phyloP scores from a whole-genome alignment of 35 echinoderm and acorn worm species.

The Diadema setosum region DNA sequence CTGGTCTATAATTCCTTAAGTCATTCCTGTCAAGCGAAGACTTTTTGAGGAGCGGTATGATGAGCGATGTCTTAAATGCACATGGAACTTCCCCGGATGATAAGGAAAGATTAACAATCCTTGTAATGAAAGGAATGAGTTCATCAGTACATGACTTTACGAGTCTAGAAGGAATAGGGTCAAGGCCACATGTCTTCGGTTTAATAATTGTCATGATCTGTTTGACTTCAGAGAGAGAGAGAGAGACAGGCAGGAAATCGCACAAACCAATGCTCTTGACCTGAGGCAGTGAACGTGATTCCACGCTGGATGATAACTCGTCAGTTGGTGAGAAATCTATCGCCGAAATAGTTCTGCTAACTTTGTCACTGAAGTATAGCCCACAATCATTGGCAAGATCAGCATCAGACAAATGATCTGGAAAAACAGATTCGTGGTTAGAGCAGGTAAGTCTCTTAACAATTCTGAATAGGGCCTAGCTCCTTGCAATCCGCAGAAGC shows the following conservation, averaged over 20 bases:
- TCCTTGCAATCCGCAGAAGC: slow-evolving; percentile 4
- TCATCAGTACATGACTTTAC: slow-evolving; percentile 43
- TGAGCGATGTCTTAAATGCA: slow-evolving; percentile 13
- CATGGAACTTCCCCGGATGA: slow-evolving; percentile 16
- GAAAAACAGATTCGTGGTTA: not conserved
- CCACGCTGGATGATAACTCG: not conserved
- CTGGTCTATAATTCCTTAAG: slow-evolving; percentile 50
- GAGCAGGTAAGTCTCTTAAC: not conserved
- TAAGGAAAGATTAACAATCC: slow-evolving; percentile 46
- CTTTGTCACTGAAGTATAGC: slow-evolving; percentile 32
- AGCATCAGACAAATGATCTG: slow-evolving; percentile 21
- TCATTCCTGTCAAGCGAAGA: not conserved
- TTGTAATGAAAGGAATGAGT: slow-evolving; percentile 18
- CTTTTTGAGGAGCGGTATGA: slow-evolving; percentile 48
- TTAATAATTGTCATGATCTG: not conserved
- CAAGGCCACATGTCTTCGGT: not conserved
- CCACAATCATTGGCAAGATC: slow-evolving; percentile 43
- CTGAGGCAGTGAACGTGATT: not conserved
- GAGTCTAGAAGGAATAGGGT: not conserved
- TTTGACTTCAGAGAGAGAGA: not conserved
- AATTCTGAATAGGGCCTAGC: slow-evolving; percentile 18
- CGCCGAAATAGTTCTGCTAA: not conserved
- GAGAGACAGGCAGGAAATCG: not conserved
- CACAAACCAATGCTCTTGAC: not conserved
- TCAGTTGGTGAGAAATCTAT: not conserved